phyloP scores from a whole-genome alignment of 2,888 invertebrate genomes.

The Polyommatus icarus region DNA sequence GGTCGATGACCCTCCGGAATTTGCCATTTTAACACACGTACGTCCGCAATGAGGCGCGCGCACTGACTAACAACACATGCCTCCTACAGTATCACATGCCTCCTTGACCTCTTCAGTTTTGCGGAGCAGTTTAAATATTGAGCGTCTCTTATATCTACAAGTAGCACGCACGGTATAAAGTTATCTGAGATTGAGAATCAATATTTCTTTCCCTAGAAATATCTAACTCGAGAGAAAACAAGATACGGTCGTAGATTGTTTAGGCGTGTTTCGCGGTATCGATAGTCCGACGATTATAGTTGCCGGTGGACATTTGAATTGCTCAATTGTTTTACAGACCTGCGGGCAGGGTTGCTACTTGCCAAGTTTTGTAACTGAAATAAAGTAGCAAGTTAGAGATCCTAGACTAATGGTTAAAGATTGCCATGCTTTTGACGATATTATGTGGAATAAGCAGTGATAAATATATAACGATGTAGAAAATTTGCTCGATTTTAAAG shows the following conservation, averaged over 20 bases:
- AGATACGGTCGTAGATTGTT: conserved; percentile 15
- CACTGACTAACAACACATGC: too few relatives aligned
- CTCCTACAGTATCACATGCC: too few relatives aligned
- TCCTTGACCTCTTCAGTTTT: neutral
- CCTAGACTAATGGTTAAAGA: neutral
- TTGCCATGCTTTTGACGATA: neutral
- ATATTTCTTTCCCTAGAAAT: conserved; percentile 7
- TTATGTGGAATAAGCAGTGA: too few relatives aligned
- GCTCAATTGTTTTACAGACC: conserved; percentile 29
- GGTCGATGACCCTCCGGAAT: too few relatives aligned
- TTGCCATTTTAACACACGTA: too few relatives aligned
- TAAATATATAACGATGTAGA: neutral
- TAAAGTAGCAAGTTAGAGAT: neutral
- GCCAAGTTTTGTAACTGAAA: neutral
- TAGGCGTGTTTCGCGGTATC: conserved; percentile 20
- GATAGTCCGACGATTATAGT: conserved; percentile 21
- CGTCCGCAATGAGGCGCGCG: too few relatives aligned
- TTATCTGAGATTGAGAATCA: neutral
- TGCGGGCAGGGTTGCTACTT: neutral
- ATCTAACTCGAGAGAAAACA: conserved; percentile 18
- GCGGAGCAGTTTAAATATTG: neutral
- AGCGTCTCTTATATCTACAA: neutral
- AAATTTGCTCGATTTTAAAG: neutral
- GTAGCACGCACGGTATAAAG: neutral
- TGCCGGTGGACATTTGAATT: conserved; percentile 29